Evolutionary conservation across 2,888 invertebrate species (phyloP), one percentile per base, ranked within the genome.

Genomic region (Acrobasis suavella): DNA sequence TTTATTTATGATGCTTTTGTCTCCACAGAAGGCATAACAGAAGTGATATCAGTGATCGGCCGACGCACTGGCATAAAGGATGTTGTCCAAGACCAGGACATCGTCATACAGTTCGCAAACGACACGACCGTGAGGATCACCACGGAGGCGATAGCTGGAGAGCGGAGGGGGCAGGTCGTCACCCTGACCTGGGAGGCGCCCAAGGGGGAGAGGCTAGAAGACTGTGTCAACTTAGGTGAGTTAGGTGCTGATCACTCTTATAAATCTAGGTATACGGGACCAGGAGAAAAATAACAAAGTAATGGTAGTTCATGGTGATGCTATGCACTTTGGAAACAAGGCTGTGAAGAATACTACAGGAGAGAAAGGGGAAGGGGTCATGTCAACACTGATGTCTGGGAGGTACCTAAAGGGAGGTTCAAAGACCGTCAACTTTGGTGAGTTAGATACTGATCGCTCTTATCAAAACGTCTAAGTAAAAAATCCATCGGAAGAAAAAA

Each of bases 341-440:
- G 3, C 22, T 3, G 1, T 2, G 22, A 22, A 22, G 22, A 3
- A 2, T 22, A 22, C 22, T 22, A 22, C 22, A 7, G 85, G 83
- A 49, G 76, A 79, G 52, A 70, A 83, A 0, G 75, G 64, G 0
- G 37, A 72, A 70, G 60, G 1, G 89, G 89, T 0, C 69, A 80
- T 46, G 69, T 87, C n/a, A 66, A 90, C 56, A n/a, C 84, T 83
- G 0, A 60, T 90, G 32, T 81, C 0, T 83, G 89, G 90, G 82
- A 80, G 59, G 82, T 87, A 6, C 86, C 86, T 0, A 83, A 80
- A 62, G 79, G 64, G 6, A 75, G 74, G 9, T 68, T 90, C 9
- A 87, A 86, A 52, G 90, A 90, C 66, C 89, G 90, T 87, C 2
- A 86, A 87, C 67, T 76, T 90, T 63, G 89, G 89, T 88, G 73